phyloP scores from a whole-genome alignment of 2,797 vertebrate genomes.

The Crocodylus rhombifer region DNA sequence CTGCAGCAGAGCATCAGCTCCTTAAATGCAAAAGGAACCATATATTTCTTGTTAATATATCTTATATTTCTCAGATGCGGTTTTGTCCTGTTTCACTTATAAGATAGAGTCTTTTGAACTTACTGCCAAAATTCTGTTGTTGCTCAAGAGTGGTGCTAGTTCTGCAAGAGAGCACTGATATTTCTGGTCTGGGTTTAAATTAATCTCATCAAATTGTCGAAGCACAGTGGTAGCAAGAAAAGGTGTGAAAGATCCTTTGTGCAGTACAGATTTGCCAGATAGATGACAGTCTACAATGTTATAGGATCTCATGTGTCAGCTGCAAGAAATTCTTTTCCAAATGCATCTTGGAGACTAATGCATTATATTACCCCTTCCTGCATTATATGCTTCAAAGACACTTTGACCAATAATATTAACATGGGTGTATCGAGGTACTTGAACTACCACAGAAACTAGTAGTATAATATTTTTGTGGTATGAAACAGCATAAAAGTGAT shows the following conservation, averaged over 20 bases:
- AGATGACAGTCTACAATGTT: too few species aligned
- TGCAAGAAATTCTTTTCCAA: background rate
- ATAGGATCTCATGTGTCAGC: background rate
- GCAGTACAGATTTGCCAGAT: background rate
- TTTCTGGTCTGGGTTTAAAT: background rate
- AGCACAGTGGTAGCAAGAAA: background rate
- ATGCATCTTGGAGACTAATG: background rate
- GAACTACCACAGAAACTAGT: background rate
- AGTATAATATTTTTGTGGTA: background rate
- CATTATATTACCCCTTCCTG: background rate
- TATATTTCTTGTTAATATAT: background rate
- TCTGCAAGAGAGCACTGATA: background rate
- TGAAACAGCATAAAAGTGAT: background rate
- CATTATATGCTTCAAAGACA: too few species aligned
- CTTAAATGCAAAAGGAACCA: background rate
- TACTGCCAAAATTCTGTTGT: background rate
- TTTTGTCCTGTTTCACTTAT: background rate
- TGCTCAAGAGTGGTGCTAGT: background rate
- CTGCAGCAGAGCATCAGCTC: fast-evolving
- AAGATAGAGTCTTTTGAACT: background rate
- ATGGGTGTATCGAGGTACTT: background rate
- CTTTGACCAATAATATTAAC: background rate
- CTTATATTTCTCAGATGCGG: background rate
- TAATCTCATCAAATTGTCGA: background rate
- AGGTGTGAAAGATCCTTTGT: background rate